phyloP scores from a whole-genome alignment of 1,140 invertebrate species.

The Ephestia elutella region DNA sequence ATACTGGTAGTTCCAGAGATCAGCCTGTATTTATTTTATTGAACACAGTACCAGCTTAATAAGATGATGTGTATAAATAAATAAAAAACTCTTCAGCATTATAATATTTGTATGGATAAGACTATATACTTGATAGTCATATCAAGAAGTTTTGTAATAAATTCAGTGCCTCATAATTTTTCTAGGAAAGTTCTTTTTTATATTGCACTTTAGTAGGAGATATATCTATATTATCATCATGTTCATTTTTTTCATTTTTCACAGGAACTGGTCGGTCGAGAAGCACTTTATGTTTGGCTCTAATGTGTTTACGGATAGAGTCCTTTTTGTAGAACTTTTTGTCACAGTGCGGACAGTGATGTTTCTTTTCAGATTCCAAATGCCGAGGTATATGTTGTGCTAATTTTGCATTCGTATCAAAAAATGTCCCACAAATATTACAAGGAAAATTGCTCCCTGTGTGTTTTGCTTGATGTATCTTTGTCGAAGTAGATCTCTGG shows the following conservation, averaged over 20 bases:
- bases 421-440: constrained; percentile 45
- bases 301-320: constrained; percentile 30
- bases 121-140: no score
- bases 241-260: not conserved
- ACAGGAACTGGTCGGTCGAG: not conserved
- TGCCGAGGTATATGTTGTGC: constrained; percentile 38
- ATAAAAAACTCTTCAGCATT: no score
- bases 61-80: no score
- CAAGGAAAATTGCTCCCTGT: constrained; percentile 40
- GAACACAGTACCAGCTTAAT: no score
- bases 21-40: no score
- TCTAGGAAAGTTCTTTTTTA: not conserved
- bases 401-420: constrained; percentile 29
- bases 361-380: constrained; percentile 33
- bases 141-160: not conserved
- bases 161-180: not conserved
- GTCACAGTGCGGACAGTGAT: constrained; percentile 33
- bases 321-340: constrained; percentile 25
- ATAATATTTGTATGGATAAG: no score
- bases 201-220: not conserved
- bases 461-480: constrained; percentile 39
- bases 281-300: constrained; percentile 20
- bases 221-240: no score
- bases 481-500: constrained; percentile 22
- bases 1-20: no score